Evolutionary conservation across 2,888 invertebrate genomes (phyloP).

Genomic region (Marronus borbonicus): DNA sequence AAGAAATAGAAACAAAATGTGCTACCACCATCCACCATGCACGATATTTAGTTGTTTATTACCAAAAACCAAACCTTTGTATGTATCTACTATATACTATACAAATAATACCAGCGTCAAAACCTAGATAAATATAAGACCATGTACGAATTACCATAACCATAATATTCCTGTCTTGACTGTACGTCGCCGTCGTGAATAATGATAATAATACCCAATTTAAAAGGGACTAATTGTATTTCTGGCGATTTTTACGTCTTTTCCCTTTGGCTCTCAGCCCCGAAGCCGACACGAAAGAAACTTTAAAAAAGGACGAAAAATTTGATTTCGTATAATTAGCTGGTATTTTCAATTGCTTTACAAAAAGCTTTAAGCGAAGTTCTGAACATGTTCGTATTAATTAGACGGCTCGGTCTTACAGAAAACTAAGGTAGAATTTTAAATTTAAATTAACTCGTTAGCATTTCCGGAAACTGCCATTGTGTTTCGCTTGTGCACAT

Average conservation of each 20-base stretch:
- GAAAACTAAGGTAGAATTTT: constrained; percentile 22
- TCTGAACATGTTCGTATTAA: constrained; percentile 33
- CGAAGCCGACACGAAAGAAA: neutral
- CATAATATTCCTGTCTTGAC: neutral
- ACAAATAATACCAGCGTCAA: neutral
- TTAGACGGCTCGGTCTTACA: constrained; percentile 10
- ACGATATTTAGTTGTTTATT: no score
- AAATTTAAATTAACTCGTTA: constrained; percentile 38
- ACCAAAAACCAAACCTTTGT: no score
- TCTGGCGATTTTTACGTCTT: constrained; percentile 8
- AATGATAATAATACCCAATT: constrained; percentile 25
- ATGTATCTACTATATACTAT: neutral
- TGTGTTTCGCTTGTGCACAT: neutral
- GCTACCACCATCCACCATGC: no score
- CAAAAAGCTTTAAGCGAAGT: constrained; percentile 29
- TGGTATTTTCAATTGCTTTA: constrained; percentile 32
- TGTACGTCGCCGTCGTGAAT: neutral
- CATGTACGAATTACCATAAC: neutral
- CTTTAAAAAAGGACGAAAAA: neutral
- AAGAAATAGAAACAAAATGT: no score
- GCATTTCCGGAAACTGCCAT: constrained; percentile 22
- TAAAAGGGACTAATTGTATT: constrained; percentile 34
- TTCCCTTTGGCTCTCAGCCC: neutral
- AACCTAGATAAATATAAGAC: neutral
- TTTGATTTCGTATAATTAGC: constrained; percentile 36